Base-by-base conservation (phyloP, 2,888 invertebrate species). In the Heliconius sara region DNA sequence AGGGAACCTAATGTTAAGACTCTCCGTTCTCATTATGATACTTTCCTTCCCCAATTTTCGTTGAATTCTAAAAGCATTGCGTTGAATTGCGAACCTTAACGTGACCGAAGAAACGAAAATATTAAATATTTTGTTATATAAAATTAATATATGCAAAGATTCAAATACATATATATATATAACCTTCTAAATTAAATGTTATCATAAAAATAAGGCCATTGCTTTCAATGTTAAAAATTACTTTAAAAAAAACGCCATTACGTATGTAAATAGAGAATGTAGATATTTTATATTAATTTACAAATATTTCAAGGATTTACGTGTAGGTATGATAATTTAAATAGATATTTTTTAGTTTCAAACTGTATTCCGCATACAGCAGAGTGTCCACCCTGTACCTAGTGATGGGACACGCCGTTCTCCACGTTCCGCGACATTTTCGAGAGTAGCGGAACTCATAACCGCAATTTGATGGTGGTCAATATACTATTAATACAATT, bases 151-250 rank as follows among this genome's bases (percentile, higher is more conserved):
- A 68, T 68, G 39, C n/a, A 68, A 68, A 75, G 39, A 65, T 43
- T 19, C 7, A 65, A 25, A 75, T 43, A 65, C 34, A 43, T 65
- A 65, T 25, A 63, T 27, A 47, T 75, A 5, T 6, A 75, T 30
- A 75, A 47, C 75, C 66, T 75, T 65, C 65, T 47, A 75, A 75
- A 66, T 25, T 43, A 34, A 39, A 75, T 25, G 63, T n/a, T 75
- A 75, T 75, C 43, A 27, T 43, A 65, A 75, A 47, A 75, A 65
- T 72, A 60, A 73, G 73, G 73, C 52, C 73, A 52, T 73, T 52
- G 27, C 22, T 16, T 34, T 75, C 65, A 75, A 63, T 27, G 25
- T 75, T 39, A 10, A 19, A n/a, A 22, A 39, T 65, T 63, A n/a
- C 9, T 75, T 65, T 30, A 12, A 73, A 74, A 63, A 65, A 65